Evolutionary conservation across 1,140 invertebrate species (phyloP), one percentile per base, ranked within the genome.

Genomic region (Tenebrio molitor): DNA sequence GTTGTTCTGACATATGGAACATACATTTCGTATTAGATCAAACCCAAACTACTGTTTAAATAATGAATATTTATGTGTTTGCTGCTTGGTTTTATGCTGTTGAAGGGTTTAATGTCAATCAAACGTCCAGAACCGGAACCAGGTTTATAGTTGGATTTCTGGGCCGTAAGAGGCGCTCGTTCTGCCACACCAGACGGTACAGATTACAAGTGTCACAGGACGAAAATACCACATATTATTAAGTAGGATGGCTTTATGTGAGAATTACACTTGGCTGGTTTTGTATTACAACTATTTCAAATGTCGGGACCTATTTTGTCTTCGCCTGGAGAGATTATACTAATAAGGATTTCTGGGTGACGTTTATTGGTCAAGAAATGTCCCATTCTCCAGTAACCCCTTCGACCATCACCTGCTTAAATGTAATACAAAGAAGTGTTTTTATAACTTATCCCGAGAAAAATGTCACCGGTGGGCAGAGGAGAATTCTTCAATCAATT

Each of bases 51-150:
- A 73, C 71, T 75, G 74, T 69, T 75, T 72, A 69, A 73, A 70
- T 75, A 65, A 72, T 73, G 58, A 73, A 75, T 75, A 75, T 73
- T 75, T 73, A 75, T 75, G 39, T 72, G 46, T 67, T 66, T 58
- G 25, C 21, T 68, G 63, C 53, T 44, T 66, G 46, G 65, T 42
- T 66, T 72, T 65, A 66, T 33, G 23, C 34, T 53, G 44, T 15
- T 46, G 34, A 63, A 68, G 67, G 71, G 69, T 42, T 75, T 75
- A 73, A 42, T 63, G 71, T 75, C 74, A 75, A 66, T 75, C 74
- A 75, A 73, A 71, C 34, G 64, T 71, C 68, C 68, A 65, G 41
- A 44, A 68, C 53, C 64, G 71, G 53, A 69, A 69, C 69, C 53
- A 70, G 53, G 33, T 41, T 62, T 70, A 34, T 23, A 58, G 50